phyloP scores from a whole-genome alignment of 2,797 vertebrate species.

The Pogoniulus pusillus region DNA sequence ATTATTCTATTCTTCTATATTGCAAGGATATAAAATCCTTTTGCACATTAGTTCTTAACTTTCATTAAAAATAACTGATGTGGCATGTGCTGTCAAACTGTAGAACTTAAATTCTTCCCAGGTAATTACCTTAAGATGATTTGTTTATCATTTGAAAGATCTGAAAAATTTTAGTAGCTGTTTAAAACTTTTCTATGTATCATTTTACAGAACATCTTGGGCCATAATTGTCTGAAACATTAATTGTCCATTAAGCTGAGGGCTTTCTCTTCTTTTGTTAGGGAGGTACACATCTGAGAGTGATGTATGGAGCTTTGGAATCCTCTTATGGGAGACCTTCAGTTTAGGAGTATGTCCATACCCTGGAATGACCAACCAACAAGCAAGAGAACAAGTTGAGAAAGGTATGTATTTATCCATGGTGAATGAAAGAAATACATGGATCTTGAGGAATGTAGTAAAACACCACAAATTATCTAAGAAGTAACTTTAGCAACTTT shows the following conservation, averaged over 20 bases:
- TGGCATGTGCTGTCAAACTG: not conserved
- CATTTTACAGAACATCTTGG: not conserved
- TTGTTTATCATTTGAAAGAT: not conserved
- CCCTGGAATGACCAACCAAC: slow-evolving; percentile 97
- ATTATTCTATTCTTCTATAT: not conserved
- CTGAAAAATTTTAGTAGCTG: not conserved
- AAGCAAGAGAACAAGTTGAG: slow-evolving; percentile 96
- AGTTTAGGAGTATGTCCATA: slow-evolving; percentile 96
- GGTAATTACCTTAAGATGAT: not conserved
- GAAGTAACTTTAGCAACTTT: not conserved
- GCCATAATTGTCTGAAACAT: not conserved
- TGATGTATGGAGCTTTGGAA: slow-evolving; percentile 96
- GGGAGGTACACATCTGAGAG: slow-evolving; percentile 98
- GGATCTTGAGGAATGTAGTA: not conserved
- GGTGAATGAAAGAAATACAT: not conserved
- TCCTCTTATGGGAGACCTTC: slow-evolving; percentile 97
- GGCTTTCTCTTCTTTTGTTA: slow-evolving; percentile 49
- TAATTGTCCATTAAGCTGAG: not conserved
- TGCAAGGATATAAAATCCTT: not conserved
- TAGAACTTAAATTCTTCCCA: not conserved
- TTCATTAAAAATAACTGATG: not conserved
- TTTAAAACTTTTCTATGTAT: not conserved
- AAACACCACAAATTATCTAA: not conserved
- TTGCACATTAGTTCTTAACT: not conserved
- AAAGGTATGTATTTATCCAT: slow-evolving; percentile 82